Conservation (phyloP, 2,797 vertebrate species). For the Rhynchotus rufescens region DNA sequence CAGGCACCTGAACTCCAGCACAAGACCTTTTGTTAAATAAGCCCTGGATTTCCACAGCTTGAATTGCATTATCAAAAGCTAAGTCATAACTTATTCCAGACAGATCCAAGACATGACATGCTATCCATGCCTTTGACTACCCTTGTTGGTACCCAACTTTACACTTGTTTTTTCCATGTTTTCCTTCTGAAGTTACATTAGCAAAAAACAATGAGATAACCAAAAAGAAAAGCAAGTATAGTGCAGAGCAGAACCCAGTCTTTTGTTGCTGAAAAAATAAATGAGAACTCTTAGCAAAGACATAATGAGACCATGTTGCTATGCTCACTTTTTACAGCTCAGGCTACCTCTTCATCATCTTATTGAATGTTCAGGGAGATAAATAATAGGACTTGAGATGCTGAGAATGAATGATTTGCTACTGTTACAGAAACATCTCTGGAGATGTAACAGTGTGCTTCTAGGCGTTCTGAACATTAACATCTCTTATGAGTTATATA, state of each 20-base stretch:
- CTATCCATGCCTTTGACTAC: neutral
- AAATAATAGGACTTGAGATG: neutral
- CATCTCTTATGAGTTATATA: conserved; percentile 48
- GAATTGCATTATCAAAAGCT: neutral
- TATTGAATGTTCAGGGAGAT: neutral
- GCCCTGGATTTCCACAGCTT: neutral
- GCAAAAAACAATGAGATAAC: neutral
- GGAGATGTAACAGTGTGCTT: conserved; percentile 23
- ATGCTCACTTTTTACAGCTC: neutral
- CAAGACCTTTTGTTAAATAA: neutral
- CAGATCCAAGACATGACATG: neutral
- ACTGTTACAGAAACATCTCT: neutral
- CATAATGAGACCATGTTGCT: neutral
- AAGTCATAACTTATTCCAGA: neutral
- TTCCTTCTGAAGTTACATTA: neutral
- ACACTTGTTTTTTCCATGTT: rapidly evolving
- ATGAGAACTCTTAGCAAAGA: neutral
- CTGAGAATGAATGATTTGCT: neutral
- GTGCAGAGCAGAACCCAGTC: neutral
- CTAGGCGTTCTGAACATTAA: conserved; percentile 58
- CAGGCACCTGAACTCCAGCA: neutral
- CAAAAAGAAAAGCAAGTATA: neutral
- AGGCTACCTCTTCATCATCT: neutral
- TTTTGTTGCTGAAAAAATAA: neutral
- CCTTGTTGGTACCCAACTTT: rapidly evolving